phyloP scores from a whole-genome alignment of 1,140 invertebrate species.

The Euwallacea fornicatus region DNA sequence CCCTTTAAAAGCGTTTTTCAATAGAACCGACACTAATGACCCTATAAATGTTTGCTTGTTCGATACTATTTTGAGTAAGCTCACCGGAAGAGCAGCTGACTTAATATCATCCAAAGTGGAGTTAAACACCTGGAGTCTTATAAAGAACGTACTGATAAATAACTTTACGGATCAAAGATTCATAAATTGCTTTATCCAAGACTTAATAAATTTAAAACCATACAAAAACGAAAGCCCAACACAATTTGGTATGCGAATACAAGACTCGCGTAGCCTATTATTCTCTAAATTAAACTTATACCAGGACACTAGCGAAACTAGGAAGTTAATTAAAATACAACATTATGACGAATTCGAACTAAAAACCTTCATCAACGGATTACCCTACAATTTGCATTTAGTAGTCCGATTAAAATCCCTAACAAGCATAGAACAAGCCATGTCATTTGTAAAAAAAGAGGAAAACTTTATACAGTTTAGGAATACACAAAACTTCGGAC shows the following conservation, averaged over 20 bases:
- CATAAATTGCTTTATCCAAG: slow-evolving; percentile 39
- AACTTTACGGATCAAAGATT: slow-evolving; percentile 37
- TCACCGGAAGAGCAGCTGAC: slow-evolving; percentile 28
- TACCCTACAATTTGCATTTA: slow-evolving; percentile 16
- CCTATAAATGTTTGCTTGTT: slow-evolving; percentile 30
- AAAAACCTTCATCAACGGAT: slow-evolving; percentile 25
- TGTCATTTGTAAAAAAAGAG: slow-evolving; percentile 16
- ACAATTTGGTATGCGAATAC: slow-evolving; percentile 38
- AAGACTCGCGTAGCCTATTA: slow-evolving; percentile 28
- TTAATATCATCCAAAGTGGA: slow-evolving; percentile 35
- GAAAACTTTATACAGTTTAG: slow-evolving; percentile 23
- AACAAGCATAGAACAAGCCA: slow-evolving; percentile 22
- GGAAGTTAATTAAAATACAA: slow-evolving; percentile 21
- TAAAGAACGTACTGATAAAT: slow-evolving; percentile 32
- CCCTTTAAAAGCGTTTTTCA: slow-evolving; percentile 14
- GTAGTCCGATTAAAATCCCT: slow-evolving; percentile 21
- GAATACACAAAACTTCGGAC: slow-evolving; percentile 10
- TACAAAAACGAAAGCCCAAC: slow-evolving; percentile 35
- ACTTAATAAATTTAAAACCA: slow-evolving; percentile 31
- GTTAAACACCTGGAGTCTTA: slow-evolving; percentile 31
- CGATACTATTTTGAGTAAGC: slow-evolving; percentile 36
- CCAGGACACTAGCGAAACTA: slow-evolving; percentile 12
- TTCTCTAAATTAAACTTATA: slow-evolving; percentile 23
- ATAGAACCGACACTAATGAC: neutral
- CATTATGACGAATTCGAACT: slow-evolving; percentile 20